Evolutionary conservation across 2,113 vertebrate species (phyloP), one percentile per base, ranked within the genome.

Genomic region (Thamnophis sirtalis): DNA sequence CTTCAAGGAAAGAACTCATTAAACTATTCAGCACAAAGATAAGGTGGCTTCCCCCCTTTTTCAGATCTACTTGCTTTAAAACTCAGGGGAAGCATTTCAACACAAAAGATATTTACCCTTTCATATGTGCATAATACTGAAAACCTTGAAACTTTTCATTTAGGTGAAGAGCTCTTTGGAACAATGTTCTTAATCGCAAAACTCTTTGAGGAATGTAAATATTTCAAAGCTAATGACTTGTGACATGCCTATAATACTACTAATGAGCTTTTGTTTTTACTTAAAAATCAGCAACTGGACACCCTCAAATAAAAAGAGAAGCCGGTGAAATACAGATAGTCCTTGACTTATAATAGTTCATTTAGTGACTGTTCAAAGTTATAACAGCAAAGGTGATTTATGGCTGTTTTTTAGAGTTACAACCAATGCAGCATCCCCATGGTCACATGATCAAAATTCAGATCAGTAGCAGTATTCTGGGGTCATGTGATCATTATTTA

Each of bases 161-260:
- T 51, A 51, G 28, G 85, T 24, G 51, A 63, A 17, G 88, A 89
- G 3, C 51, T 38, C 58, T 53, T 80, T 63, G 24, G 49, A 38
- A 33, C 60, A 89, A 89, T 54, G 49, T 38, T 15, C 8, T 89
- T 86, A 63, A 80, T 43, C 22, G 17, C 91, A 89, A 56, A 55
- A 89, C 5, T 26, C n/a, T 92, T 26, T 51, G 53, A 93, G 96
- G 96, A 94, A 92, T 90, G 94, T 94, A 95, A 91, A 88, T 96
- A 93, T 95, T 95, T 92, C 95, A 94, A 91, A 94, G 95, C 96
- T 96, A 97, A 96, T 0, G 55, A 94, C 92, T 95, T 49, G 68
- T 80, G 86, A 93, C 93, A 96, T 88, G 92, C 92, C 93, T 95
- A 95, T 93, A 88, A 93, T 89, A 93, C 93, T 91, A 94, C 93